phyloP scores from a whole-genome alignment of 2,888 invertebrate genomes.

The Lasioglossum villosulum region DNA sequence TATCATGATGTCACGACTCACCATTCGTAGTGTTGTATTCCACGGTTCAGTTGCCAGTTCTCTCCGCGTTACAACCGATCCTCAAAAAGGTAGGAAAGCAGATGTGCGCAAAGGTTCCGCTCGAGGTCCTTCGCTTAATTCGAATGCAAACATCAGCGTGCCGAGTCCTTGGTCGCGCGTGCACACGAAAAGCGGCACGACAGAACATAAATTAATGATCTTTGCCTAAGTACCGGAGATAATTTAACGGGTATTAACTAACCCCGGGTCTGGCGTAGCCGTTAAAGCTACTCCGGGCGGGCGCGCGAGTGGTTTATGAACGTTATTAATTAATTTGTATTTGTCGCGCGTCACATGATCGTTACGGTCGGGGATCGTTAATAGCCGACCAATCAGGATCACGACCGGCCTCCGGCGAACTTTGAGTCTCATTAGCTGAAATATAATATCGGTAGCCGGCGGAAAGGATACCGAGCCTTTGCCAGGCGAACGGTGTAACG shows the following conservation, averaged over 20 bases:
- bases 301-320: slow-evolving; percentile 74
- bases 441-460: slow-evolving; percentile 29
- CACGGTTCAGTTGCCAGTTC: neutral
- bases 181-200: slow-evolving; percentile 47
- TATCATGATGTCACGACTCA: no score
- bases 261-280: slow-evolving; percentile 65
- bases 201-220: slow-evolving; percentile 80
- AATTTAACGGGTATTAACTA: slow-evolving; percentile 81
- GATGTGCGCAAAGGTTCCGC: neutral
- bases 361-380: slow-evolving; percentile 70
- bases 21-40: neutral
- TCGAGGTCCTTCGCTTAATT: slow-evolving; percentile 12
- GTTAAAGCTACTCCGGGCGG: slow-evolving; percentile 71
- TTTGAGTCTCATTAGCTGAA: slow-evolving; percentile 53
- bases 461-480: slow-evolving; percentile 32
- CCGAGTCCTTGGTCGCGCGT: slow-evolving; percentile 20
- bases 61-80: neutral
- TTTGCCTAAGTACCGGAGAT: slow-evolving; percentile 78
- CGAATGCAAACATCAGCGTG: slow-evolving; percentile 19
- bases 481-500: neutral
- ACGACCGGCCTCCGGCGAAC: slow-evolving; percentile 31
- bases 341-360: slow-evolving; percentile 73
- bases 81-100: neutral
- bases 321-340: slow-evolving; percentile 82
- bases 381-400: slow-evolving; percentile 68